Evolutionary conservation across 2,797 vertebrate genomes (phyloP).

Genomic region (Falco biarmicus): DNA sequence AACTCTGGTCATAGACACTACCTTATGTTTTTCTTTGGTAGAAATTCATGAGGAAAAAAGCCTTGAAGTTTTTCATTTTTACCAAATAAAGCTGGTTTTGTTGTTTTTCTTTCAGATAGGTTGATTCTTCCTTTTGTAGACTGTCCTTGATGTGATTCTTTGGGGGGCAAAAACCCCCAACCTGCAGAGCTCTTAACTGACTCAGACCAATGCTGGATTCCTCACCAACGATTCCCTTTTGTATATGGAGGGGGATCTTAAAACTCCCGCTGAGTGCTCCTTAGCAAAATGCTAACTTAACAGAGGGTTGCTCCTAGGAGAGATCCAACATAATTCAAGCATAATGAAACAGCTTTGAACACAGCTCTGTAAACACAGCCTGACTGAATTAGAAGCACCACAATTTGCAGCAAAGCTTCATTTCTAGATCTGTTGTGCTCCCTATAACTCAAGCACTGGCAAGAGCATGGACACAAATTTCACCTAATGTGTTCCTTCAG

Average conservation of each 20-base stretch:
- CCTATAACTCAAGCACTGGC: neutral
- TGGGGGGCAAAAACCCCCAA: neutral
- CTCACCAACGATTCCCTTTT: neutral
- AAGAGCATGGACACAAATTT: neutral
- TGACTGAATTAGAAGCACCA: neutral
- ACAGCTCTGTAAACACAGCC: constrained; percentile 1
- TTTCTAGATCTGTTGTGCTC: neutral
- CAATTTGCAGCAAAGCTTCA: neutral
- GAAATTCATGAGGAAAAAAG: constrained; percentile 28
- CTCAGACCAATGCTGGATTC: neutral
- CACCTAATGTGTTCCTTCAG: neutral
- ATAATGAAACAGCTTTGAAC: neutral
- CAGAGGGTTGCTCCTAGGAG: neutral
- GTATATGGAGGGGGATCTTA: neutral
- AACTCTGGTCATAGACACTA: neutral
- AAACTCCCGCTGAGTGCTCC: neutral
- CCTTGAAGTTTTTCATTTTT: constrained; percentile 26
- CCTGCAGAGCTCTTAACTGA: neutral
- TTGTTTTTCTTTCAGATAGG: neutral
- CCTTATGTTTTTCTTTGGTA: neutral
- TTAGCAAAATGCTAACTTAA: constrained; percentile 1
- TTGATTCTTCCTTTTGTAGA: neutral
- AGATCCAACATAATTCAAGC: neutral
- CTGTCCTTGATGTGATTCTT: neutral
- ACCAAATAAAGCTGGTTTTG: constrained; percentile 30